Conservation (phyloP, 2,888 invertebrate species). For the Callosobruchus maculatus region DNA sequence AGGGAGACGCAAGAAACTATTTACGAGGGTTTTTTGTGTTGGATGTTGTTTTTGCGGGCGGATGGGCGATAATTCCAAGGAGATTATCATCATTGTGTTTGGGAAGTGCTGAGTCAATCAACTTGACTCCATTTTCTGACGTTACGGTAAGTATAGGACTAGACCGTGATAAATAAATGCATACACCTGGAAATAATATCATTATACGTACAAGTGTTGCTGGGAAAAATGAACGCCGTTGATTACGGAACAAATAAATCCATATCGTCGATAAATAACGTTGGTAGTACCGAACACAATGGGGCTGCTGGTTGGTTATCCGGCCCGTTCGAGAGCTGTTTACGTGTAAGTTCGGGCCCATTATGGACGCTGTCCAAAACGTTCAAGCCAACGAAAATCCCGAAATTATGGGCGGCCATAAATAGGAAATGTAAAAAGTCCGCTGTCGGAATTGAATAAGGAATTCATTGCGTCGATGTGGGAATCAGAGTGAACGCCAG, state of each 20-base stretch:
- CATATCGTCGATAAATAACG: background rate
- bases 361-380: conserved; percentile 31
- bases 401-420: conserved; percentile 34
- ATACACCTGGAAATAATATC: no score
- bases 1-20: no score
- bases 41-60: no score
- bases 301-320: background rate
- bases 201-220: background rate
- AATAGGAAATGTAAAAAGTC: conserved; percentile 29
- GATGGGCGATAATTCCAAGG: no score
- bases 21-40: no score
- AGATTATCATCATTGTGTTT: no score
- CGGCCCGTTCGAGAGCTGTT: background rate
- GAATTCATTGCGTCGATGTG: background rate
- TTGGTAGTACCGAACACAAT: background rate
- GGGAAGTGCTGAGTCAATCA: no score
- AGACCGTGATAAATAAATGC: no score
- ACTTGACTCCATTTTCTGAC: no score
- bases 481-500: background rate
- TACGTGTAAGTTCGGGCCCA: conserved; percentile 6
- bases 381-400: conserved; percentile 36
- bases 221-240: background rate
- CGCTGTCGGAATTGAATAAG: background rate
- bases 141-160: no score
- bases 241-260: background rate